Evolutionary conservation across 1,140 invertebrate genomes (phyloP), one percentile per base, ranked within the genome.

Genomic region (Atta cephalotes): DNA sequence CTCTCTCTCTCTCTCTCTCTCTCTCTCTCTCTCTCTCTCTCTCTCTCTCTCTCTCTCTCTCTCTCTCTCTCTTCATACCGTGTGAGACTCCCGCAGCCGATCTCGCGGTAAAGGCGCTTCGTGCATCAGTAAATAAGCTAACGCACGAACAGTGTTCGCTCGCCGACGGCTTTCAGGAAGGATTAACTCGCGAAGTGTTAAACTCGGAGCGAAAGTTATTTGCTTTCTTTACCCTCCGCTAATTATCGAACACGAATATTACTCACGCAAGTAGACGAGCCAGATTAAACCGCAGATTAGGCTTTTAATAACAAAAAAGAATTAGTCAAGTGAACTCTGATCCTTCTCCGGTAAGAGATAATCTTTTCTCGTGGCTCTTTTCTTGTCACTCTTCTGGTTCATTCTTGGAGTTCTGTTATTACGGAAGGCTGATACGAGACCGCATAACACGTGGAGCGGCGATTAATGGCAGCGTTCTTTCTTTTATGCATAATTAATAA

Each of bases 11-110:
- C n/a, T n/a, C n/a, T n/a, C n/a, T n/a, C n/a, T n/a, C n/a, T n/a
- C n/a, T n/a, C n/a, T n/a, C n/a, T n/a, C n/a, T n/a, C n/a, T n/a
- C n/a, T n/a, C n/a, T n/a, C n/a, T n/a, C n/a, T n/a, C n/a, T n/a
- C n/a, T n/a, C n/a, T n/a, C n/a, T n/a, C n/a, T n/a, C n/a, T n/a
- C n/a, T n/a, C n/a, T n/a, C n/a, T n/a, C n/a, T n/a, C n/a, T n/a
- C n/a, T 45, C 76, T 28, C 68, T 62, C 39, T 62, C 60, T 66
- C 18, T 39, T 16, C 56, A 31, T 68, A 66, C 3, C 65, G 45
- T 51, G 10, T 25, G 58, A 31, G 89, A 84, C 87, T 89, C 90
- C 81, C 86, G 89, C 81, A 65, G 70, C 60, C 63, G 35, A 63
- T 18, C 21, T 70, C 49, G 76, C 31, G 78, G 35, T 28, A 65